Percentiles rank a stretch among this genome's conserved stretches.
These are phyloP conservation scores for Nanorana parkeri DNA, from an alignment of 2,113 vertebrate genomes.

Conservation along the genomic window DNA sequence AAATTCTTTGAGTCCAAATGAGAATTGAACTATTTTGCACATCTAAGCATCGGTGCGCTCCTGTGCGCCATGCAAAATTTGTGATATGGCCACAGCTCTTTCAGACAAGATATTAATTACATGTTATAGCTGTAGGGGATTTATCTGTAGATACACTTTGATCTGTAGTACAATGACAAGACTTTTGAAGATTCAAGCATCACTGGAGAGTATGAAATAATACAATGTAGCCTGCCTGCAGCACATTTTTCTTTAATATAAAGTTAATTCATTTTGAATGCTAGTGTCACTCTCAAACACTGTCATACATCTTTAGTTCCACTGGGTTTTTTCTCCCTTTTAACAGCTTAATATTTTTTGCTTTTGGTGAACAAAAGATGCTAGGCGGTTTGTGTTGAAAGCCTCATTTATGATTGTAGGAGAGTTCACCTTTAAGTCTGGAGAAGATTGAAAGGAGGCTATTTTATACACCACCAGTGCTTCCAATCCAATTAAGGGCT, in stretches of 20 bases:
- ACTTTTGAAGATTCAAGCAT: no score
- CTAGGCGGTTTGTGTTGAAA: conserved; percentile 46
- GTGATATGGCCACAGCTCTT: no score
- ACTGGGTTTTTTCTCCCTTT: conserved; percentile 19
- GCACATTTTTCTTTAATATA: background rate
- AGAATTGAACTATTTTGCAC: no score
- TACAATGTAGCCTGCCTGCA: background rate
- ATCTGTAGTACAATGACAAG: no score
- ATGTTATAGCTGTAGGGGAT: no score
- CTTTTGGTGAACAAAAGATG: conserved; percentile 25
- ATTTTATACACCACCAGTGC: conserved; percentile 90
- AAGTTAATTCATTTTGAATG: background rate
- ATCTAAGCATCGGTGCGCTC: no score
- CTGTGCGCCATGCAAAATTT: no score
- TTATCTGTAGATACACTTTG: no score
- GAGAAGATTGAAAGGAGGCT: conserved; percentile 86
- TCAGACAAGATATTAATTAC: no score
- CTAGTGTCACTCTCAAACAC: background rate
- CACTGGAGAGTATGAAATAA: background rate
- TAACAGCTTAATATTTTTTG: conserved; percentile 52
- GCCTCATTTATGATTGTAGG: conserved; percentile 46
- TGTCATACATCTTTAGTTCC: conserved; percentile 12
- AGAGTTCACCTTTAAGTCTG: conserved; percentile 76
- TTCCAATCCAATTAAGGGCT: conserved; percentile 95
- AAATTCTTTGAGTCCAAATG: no score